phyloP scores from a whole-genome alignment of 1,140 invertebrate species.

The Tachypleus tridentatus region DNA sequence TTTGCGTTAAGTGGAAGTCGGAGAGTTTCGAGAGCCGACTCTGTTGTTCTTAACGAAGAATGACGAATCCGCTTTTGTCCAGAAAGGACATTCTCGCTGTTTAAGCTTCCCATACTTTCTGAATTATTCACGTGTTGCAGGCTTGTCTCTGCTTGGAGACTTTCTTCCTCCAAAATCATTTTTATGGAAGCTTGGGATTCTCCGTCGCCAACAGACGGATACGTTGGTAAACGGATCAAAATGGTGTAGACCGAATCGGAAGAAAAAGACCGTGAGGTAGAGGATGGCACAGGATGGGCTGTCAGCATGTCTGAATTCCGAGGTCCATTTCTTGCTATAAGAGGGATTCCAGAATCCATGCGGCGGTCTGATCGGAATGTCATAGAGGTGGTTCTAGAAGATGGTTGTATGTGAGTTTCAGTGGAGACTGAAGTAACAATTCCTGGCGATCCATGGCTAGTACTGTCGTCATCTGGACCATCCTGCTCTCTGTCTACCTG shows the following conservation, averaged over 20 bases:
- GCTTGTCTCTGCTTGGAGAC: not conserved
- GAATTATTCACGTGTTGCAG: constrained; percentile 2
- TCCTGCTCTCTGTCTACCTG: constrained; percentile 28
- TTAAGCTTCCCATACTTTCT: not conserved
- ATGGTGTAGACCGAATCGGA: constrained; percentile 66
- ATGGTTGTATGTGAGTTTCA: constrained; percentile 55
- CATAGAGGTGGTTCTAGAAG: constrained; percentile 18
- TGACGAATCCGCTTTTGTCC: not conserved
- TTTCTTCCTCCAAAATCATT: constrained; percentile 58
- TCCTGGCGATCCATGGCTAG: constrained; percentile 24
- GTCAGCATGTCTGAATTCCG: constrained; percentile 3
- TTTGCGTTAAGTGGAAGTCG: constrained; percentile 71
- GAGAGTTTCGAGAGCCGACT: constrained; percentile 47
- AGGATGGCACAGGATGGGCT: too few relatives aligned
- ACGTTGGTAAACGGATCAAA: constrained; percentile 63
- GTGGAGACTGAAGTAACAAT: constrained; percentile 60
- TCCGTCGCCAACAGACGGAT: constrained; percentile 34
- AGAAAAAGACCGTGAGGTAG: constrained; percentile 13
- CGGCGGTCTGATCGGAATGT: constrained; percentile 2
- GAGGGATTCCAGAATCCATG: constrained; percentile 23
- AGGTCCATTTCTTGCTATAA: constrained; percentile 26
- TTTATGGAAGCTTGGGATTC: constrained; percentile 55
- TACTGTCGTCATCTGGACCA: constrained; percentile 29
- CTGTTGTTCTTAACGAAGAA: constrained; percentile 4
- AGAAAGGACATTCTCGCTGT: too few relatives aligned